A percentile compares a stretch with the other conserved stretches of the same genome.
Conservation (phyloP, 2,113 vertebrate genomes). For the Philantomba maxwellii region DNA sequence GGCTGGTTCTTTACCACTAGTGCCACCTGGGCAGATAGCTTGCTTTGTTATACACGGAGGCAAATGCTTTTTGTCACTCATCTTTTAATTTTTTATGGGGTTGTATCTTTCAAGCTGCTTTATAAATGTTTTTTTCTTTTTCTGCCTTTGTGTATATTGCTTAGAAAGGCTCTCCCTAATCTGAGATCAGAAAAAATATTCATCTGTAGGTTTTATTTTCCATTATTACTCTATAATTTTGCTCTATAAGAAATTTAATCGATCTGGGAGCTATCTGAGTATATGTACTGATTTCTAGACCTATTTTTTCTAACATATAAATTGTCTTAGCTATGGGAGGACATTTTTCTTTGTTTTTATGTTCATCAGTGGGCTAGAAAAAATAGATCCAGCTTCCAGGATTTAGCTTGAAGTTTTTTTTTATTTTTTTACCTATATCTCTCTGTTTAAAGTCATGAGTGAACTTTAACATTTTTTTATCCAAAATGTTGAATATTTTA, state of each 20-base stretch:
- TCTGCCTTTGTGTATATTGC: background rate
- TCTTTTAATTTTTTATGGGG: background rate
- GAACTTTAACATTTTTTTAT: background rate
- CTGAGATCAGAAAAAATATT: conserved; percentile 1
- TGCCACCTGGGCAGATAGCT: background rate
- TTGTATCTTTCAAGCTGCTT: background rate
- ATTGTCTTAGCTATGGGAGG: background rate
- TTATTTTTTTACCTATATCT: background rate
- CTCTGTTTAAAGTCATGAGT: background rate
- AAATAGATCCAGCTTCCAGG: background rate
- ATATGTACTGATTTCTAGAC: background rate
- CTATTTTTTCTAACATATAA: background rate
- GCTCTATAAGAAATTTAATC: background rate
- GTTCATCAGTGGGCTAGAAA: background rate
- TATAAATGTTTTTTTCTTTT: background rate
- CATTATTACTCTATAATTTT: background rate
- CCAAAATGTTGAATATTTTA: background rate
- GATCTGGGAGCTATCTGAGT: background rate
- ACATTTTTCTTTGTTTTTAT: background rate
- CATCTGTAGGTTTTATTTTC: background rate
- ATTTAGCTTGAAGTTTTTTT: background rate
- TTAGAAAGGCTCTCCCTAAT: background rate
- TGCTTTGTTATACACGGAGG: background rate
- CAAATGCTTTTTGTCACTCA: background rate
- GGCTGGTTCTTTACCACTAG: background rate